Percentiles rank a stretch among this genome's conserved stretches.
These are phyloP conservation scores for Alca torda DNA, from an alignment of 2,797 vertebrate species.

Conservation along the genomic window DNA sequence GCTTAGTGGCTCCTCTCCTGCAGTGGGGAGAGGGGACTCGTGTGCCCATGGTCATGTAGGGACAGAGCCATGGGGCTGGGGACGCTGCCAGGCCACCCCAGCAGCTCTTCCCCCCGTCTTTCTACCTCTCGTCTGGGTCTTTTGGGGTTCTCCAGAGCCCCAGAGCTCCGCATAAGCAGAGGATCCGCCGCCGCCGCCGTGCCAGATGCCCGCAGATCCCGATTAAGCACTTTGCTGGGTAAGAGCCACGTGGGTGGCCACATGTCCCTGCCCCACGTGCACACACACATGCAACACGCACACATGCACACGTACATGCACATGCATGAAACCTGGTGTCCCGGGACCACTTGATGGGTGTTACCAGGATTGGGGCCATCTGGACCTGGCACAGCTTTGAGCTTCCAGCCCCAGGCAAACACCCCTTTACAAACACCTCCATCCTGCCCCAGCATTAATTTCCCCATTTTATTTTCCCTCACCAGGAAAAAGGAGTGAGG, in stretches of 20 bases:
- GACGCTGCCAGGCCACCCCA: not conserved
- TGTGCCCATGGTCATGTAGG: not conserved
- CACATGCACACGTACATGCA: not conserved
- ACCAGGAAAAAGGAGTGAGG: not conserved
- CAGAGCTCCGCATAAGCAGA: not conserved
- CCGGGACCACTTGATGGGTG: not conserved
- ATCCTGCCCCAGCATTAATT: rapidly evolving
- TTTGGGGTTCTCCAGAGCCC: not conserved
- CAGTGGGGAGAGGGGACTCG: not conserved
- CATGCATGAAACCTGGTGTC: not conserved
- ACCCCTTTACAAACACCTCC: rapidly evolving
- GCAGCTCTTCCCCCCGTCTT: not conserved
- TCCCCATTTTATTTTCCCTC: not conserved
- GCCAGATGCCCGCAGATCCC: not conserved
- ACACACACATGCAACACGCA: not conserved
- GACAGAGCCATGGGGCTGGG: not conserved
- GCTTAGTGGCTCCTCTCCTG: not conserved
- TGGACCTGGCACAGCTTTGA: not conserved
- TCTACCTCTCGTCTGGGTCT: rapidly evolving
- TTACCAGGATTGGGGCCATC: not conserved
- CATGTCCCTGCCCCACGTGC: not conserved
- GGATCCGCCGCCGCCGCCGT: rapidly evolving
- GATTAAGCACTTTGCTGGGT: not conserved
- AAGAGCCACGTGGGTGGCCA: not conserved
- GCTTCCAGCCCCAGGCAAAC: not conserved